These are phyloP conservation scores for Nebria ingens DNA, from an alignment of 1,140 invertebrate species.

Conservation along the genomic window DNA sequence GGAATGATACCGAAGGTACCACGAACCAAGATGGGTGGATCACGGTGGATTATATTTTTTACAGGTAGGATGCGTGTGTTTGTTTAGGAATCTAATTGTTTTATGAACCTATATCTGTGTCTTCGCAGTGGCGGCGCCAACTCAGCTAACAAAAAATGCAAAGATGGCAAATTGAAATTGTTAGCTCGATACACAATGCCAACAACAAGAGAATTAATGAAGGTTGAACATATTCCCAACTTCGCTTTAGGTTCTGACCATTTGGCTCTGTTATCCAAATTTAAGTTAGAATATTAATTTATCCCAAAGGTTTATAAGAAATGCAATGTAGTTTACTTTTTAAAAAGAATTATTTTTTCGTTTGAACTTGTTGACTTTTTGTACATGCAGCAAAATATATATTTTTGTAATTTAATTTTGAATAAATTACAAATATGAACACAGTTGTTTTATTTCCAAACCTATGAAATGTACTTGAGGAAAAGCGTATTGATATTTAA, in stretches of 20 bases:
- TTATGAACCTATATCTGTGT: conserved; percentile 12
- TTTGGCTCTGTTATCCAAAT: conserved; percentile 54
- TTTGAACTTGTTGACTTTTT: too few relatives aligned
- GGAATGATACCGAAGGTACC: conserved; percentile 45
- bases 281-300: conserved; percentile 36
- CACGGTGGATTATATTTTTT: conserved; percentile 75
- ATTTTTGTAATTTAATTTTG: too few relatives aligned
- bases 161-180: conserved; percentile 39
- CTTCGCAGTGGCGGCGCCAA: conserved; percentile 21
- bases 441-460: too few relatives aligned
- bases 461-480: too few relatives aligned
- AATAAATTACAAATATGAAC: too few relatives aligned
- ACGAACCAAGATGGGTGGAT: conserved; percentile 67
- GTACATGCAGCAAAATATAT: too few relatives aligned
- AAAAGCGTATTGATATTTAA: too few relatives aligned
- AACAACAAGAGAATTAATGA: conserved; percentile 44
- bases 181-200: conserved; percentile 53
- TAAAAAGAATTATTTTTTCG: too few relatives aligned
- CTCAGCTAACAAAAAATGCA: conserved; percentile 7
- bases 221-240: conserved; percentile 60
- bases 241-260: conserved; percentile 64
- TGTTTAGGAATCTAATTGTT: conserved; percentile 4
- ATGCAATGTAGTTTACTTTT: too few relatives aligned
- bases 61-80: conserved; percentile 37
- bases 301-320: too few relatives aligned